A percentile compares a stretch with the other conserved stretches of the same genome.
Conservation (phyloP, 2,797 vertebrate species). For the Clarias fuscus region DNA sequence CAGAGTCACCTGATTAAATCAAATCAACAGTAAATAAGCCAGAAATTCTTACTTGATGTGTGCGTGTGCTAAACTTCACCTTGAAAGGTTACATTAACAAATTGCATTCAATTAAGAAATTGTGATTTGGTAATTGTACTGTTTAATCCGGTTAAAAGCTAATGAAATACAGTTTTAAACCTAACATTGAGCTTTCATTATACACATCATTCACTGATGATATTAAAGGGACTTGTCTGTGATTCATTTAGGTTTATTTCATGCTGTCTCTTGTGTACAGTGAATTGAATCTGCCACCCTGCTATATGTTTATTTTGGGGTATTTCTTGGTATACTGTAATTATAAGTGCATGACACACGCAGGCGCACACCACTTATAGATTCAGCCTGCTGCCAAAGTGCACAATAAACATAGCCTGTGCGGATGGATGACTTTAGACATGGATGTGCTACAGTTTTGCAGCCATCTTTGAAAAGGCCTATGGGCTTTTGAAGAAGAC, state of each 20-base stretch:
- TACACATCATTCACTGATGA: background rate
- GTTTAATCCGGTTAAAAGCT: background rate
- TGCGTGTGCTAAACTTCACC: conserved; percentile 35
- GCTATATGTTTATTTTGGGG: conserved; percentile 31
- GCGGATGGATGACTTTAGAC: conserved; percentile 32
- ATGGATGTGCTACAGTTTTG: conserved; percentile 36
- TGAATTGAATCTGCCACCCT: conserved; percentile 8
- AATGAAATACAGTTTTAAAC: conserved; percentile 7
- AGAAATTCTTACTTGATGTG: conserved; percentile 17
- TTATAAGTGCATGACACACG: conserved; percentile 26
- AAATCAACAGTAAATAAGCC: conserved; percentile 16
- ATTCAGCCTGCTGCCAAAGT: conserved; percentile 11
- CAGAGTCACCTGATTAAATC: conserved; percentile 30
- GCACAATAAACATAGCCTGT: conserved; percentile 16
- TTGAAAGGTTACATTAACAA: conserved; percentile 27
- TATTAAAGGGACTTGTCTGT: background rate
- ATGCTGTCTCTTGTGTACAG: conserved; percentile 6
- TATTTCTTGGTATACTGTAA: conserved; percentile 26
- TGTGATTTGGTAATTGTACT: conserved; percentile 21
- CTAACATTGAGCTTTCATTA: background rate
- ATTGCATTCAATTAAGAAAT: background rate
- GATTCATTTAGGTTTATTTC: conserved; percentile 18
- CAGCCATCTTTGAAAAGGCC: conserved; percentile 56
- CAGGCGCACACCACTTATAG: conserved; percentile 10
- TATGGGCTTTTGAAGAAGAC: conserved; percentile 57